Base-by-base conservation (phyloP, 1,140 invertebrate species). In the Holotrichia oblita region DNA sequence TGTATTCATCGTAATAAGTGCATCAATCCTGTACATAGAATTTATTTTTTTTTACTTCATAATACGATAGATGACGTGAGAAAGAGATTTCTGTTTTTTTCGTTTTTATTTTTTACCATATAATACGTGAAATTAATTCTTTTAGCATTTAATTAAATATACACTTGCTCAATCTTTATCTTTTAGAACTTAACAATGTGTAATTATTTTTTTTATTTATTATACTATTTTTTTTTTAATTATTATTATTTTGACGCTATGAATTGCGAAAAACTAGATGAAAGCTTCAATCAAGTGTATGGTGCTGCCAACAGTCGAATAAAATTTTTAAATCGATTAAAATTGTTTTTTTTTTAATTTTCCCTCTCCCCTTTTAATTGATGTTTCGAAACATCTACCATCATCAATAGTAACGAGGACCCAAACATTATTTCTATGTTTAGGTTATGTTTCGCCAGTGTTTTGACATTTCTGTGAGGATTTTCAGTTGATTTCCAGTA, bases 201-300 rank as follows among this genome's bases (percentile, higher is more conserved):
- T 82, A 80, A 80, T 79, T 79, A 82, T 82, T 83, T 82, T 80
- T 78, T 80, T 81, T 73, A 64, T 24, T 69, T 82, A 82, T 81
- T 84, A n/a, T n/a, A 82, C 80, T 81, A 83, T 83, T 81, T 82
- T 84, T 82, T 81, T 73, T 73, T 81, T 77, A 80, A 0, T 69
- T 0, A 27, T 6, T 69, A 6, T n/a, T 6, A 2, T 41, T 73
- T 73, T 73, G 72, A 73, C 40, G 40, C 72, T 73, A 42, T 73
- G 24, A 73, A 42, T 40, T n/a, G 72, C 84, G 81, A 73, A 84
- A 84, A 81, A 24, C 10, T 83, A 69, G 79, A 76, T 64, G 17
- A 78, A 82, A 79, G 84, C 83, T 84, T 84, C 80, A 80, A 78
- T 82, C 82, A 82, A 84, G 81, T 84, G 83, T 85, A 85, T 82